Base-by-base conservation (phyloP, 2,113 vertebrate genomes). In the Pica pica region DNA sequence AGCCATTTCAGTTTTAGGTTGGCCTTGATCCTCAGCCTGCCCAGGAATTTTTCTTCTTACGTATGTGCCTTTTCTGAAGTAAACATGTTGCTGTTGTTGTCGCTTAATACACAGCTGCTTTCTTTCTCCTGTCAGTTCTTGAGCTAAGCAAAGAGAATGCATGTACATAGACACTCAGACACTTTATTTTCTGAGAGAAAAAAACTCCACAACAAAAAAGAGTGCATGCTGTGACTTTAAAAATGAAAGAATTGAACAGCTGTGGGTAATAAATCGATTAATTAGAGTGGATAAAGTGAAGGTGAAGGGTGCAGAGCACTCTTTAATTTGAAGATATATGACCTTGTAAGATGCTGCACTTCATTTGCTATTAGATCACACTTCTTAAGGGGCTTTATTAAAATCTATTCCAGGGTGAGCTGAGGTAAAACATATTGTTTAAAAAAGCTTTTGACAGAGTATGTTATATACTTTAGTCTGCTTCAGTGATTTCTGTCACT, bases 351-450 rank as follows among this genome's bases (percentile, higher is more conserved):
- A 97, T 57, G 86, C 68, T 95, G 92, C 55, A 80, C 93, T 95
- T 97, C 96, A 77, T 96, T 92, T 96, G 90, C 90, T 87, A 84
- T 96, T 95, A 96, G 88, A 97, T 96, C 77, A 86, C 83, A 88
- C 89, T 95, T 95, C 24, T 60, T 93, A 96, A 96, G 63, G 92
- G 86, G 89, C 89, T 93, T 94, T 96, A 95, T 98, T 93, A 95
- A 91, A 96, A 93, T 92, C 89, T 94, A 53, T 75, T 78, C 56
- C 33, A 89, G 94, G 96, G 95, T 97, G 64, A 89, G 67, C 84
- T 88, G 97, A 97, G 95, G 95, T 82, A 87, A 88, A 88, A 87
- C 91, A 84, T 95, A 93, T 93, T 93, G 96, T 95, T 92, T 94
- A 94, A 87, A 94, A 93, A 92, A 84, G 87, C 83, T 90, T 77